These are phyloP conservation scores for Colossoma macropomum DNA, from an alignment of 2,113 vertebrate species.

Conservation along the genomic window DNA sequence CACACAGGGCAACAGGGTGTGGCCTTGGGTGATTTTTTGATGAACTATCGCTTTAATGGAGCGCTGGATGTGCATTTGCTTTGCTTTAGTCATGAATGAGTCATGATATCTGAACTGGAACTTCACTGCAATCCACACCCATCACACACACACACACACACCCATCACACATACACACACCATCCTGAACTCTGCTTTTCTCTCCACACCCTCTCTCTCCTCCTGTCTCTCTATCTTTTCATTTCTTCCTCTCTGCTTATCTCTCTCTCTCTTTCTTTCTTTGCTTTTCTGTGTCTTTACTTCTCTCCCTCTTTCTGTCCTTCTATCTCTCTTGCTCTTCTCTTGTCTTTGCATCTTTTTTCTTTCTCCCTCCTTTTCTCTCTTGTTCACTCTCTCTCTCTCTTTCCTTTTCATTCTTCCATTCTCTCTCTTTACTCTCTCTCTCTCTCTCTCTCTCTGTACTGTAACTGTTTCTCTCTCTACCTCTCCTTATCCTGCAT, in stretches of 20 bases:
- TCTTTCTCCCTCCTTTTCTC: neutral
- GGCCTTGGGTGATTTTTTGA: no score
- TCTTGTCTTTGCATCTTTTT: no score
- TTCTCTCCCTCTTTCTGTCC: neutral
- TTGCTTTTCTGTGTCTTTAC: neutral
- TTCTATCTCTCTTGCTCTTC: neutral
- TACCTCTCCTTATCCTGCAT: slow-evolving; percentile 68
- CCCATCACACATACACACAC: slow-evolving; percentile 19
- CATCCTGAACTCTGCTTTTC: neutral
- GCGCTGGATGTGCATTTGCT: neutral
- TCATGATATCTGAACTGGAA: slow-evolving; percentile 42
- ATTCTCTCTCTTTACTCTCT: neutral
- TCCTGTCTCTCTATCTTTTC: neutral
- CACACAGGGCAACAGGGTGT: no score
- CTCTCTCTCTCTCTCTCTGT: neutral
- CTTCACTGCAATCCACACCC: slow-evolving; percentile 12
- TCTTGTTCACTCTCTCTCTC: neutral
- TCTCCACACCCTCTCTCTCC: neutral
- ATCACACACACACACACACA: slow-evolving; percentile 28
- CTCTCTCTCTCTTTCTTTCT: neutral
- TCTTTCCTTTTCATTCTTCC: neutral
- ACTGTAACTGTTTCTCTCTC: neutral
- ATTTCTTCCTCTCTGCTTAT: neutral
- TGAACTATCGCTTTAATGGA: no score
- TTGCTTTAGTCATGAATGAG: slow-evolving; percentile 30